phyloP scores from a whole-genome alignment of 2,797 vertebrate species.

The Chrosomus eos region DNA sequence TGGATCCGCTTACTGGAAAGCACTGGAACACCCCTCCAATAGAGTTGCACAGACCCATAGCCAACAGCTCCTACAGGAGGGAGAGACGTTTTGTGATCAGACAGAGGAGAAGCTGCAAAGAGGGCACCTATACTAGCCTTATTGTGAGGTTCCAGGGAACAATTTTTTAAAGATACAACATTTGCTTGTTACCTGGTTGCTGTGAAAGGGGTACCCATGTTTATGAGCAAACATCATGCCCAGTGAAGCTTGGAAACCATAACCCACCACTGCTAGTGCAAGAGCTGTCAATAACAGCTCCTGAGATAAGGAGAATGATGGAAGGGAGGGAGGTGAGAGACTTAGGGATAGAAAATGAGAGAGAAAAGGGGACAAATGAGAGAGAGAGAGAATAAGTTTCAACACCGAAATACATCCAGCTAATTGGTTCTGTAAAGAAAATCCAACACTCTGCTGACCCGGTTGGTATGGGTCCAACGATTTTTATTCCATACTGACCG shows the following conservation, averaged over 20 bases:
- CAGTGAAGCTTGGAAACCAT: conserved; percentile 87
- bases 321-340: conserved; percentile 42
- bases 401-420: background rate
- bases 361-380: background rate
- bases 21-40: conserved; percentile 87
- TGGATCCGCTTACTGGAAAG: conserved; percentile 86
- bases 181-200: conserved; percentile 81
- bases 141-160: background rate
- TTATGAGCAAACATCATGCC: conserved; percentile 86
- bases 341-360: background rate
- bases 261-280: conserved; percentile 87
- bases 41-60: conserved; percentile 87
- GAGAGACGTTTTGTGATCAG: conserved; percentile 39
- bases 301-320: conserved; percentile 15
- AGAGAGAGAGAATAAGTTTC: background rate
- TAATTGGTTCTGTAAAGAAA: background rate
- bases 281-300: conserved; percentile 71
- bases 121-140: background rate
- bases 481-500: conserved; percentile 74
- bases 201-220: conserved; percentile 82
- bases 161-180: background rate
- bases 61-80: conserved; percentile 85
- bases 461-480: conserved; percentile 86
- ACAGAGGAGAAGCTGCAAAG: background rate
- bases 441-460: conserved; percentile 78